A percentile compares a stretch with the other conserved stretches of the same genome.
phyloP scores from a whole-genome alignment of 2,888 invertebrate species.

The Acronicta alni region DNA sequence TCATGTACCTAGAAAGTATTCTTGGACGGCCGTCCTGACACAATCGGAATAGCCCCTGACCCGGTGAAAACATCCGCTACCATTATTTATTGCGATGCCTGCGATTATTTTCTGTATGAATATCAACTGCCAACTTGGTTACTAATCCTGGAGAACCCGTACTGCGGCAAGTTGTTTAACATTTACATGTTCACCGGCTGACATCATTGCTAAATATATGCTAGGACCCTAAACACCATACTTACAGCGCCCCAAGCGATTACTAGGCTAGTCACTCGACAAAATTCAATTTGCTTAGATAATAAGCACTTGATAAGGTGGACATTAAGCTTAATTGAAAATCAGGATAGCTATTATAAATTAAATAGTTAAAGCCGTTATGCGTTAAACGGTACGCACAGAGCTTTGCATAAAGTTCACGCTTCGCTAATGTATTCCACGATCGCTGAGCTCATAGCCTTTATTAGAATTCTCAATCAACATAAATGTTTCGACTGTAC shows the following conservation, averaged over 20 bases:
- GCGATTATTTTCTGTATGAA: neutral
- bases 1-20: too few species aligned
- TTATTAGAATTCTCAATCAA: conserved; percentile 84
- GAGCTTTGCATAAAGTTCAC: conserved; percentile 71
- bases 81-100: too few species aligned
- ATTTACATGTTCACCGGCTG: conserved; percentile 42
- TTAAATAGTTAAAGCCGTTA: conserved; percentile 65
- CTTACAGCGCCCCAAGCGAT: conserved; percentile 45
- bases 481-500: conserved; percentile 74
- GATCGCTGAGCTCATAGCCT: conserved; percentile 86
- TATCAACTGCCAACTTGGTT: conserved; percentile 1
- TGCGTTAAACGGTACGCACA: conserved; percentile 62
- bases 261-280: conserved; percentile 34
- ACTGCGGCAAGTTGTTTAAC: conserved; percentile 33
- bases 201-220: conserved; percentile 53
- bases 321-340: conserved; percentile 68
- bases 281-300: conserved; percentile 59
- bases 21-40: too few species aligned
- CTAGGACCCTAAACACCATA: conserved; percentile 24
- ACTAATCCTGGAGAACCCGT: conserved; percentile 50
- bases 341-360: conserved; percentile 66
- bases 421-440: conserved; percentile 87
- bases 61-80: too few species aligned
- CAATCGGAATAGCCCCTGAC: too few species aligned
- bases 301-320: conserved; percentile 61